Evolutionary conservation across 2,888 invertebrate species (phyloP).

Genomic region (Tenthredo amoena): DNA sequence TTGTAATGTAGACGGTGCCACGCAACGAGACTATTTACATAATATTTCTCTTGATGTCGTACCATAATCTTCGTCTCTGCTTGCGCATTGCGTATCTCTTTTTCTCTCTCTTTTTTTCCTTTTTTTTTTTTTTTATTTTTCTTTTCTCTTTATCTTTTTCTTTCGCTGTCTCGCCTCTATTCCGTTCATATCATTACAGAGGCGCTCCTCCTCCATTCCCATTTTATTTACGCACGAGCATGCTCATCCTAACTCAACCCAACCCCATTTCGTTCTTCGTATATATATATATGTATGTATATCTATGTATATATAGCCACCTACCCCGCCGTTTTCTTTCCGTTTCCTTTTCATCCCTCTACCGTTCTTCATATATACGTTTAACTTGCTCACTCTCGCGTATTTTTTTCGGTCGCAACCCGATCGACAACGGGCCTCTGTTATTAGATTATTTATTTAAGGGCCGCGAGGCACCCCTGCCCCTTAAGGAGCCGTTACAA

Average conservation of each 20-base stretch:
- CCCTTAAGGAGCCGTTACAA: background rate
- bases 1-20: background rate
- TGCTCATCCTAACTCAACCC: constrained; percentile 2
- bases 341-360: constrained; percentile 34
- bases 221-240: constrained; percentile 35
- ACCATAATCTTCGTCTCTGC: constrained; percentile 25
- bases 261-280: constrained; percentile 11
- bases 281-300: background rate
- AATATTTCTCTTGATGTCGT: constrained; percentile 41
- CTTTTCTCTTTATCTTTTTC: background rate
- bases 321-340: background rate
- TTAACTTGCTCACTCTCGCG: constrained; percentile 23
- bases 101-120: background rate
- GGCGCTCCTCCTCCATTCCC: constrained; percentile 25
- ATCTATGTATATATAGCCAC: background rate
- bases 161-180: constrained; percentile 23
- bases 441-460: constrained; percentile 44
- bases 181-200: constrained; percentile 38
- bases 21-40: constrained; percentile 28
- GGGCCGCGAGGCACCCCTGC: background rate
- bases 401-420: constrained; percentile 9
- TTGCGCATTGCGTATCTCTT: constrained; percentile 13
- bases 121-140: background rate
- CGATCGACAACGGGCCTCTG: background rate
- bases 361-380: constrained; percentile 2